Evolutionary conservation across 2,113 vertebrate genomes (phyloP), one percentile per base, ranked within the genome.

Genomic region (Fregetta grallaria): DNA sequence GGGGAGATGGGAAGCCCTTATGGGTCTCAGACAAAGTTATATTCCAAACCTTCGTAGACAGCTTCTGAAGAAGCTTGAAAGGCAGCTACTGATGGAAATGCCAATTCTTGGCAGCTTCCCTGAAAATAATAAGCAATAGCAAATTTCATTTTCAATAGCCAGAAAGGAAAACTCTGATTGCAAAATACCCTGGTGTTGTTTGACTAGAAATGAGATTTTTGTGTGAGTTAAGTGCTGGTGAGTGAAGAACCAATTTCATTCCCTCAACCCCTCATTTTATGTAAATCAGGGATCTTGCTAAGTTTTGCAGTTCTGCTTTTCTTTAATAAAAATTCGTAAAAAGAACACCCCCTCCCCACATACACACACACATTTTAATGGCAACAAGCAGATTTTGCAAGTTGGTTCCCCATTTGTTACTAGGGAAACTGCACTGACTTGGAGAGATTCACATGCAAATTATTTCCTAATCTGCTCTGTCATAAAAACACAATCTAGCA

Each of bases 401-500:
- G 42, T 82, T 66, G 53, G 77, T 87, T 89, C 66, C 63, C 66
- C 89, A 88, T 88, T 91, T 92, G 96, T 97, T 94, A 91, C 92
- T 91, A 96, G 49, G 88, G 92, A 92, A 97, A 95, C 95, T 40
- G 89, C 89, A 82, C 13, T 79, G 92, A 63, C 53, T 91, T 81
- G 27, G 70, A 89, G 49, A 91, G 49, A 85, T 89, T 94, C 84
- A 58, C 70, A 95, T 93, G 94, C 80, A 96, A 94, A 96, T 94
- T 52, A 82, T 79, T 94, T 95, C 86, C 87, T 95, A 94, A 91
- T 92, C 84, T 95, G 77, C 77, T 91, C 38, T 6, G 49, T 92
- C 77, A 95, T n/a, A 92, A 91, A 93, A 92, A 80, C 86, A 95
- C 76, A 92, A 93, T 86, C 95, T 59, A 95, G 86, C 87, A 71